Percentiles rank a stretch among this genome's conserved stretches.
These are phyloP conservation scores for Lucilia cuprina DNA, from an alignment of 1,140 invertebrate species.

Conservation along the genomic window DNA sequence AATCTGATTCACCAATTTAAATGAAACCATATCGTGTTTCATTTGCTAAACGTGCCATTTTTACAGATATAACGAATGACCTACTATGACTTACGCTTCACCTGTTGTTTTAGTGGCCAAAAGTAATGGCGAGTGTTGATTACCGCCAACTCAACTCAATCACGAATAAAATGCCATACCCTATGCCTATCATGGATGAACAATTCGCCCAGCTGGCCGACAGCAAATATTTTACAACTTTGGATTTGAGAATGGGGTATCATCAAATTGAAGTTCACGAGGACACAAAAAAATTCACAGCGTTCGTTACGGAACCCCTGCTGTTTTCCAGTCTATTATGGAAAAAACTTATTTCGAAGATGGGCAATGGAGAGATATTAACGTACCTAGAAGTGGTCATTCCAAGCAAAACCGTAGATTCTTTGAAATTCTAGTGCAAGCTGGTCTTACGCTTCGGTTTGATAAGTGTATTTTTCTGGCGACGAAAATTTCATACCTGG, in stretches of 20 bases:
- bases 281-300: conserved; percentile 59
- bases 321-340: conserved; percentile 63
- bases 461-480: not conserved
- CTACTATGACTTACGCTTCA: not conserved
- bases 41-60: conserved; percentile 43
- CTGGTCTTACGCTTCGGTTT: not conserved
- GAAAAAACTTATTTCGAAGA: conserved; percentile 34
- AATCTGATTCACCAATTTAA: conserved; percentile 32
- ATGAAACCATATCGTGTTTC: conserved; percentile 46
- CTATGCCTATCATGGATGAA: conserved; percentile 64
- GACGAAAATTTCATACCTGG: conserved; percentile 43
- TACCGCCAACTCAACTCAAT: conserved; percentile 53
- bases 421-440: no score
- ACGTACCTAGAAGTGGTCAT: conserved; percentile 42
- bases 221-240: conserved; percentile 15
- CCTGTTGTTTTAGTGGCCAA: not conserved
- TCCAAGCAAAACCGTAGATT: conserved; percentile 44
- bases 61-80: conserved; percentile 36
- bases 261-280: conserved; percentile 63
- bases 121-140: not conserved
- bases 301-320: conserved; percentile 55
- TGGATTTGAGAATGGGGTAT: conserved; percentile 64
- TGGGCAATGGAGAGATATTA: conserved; percentile 25
- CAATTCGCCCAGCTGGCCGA: conserved; percentile 60
- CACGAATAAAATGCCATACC: conserved; percentile 63